Base-by-base conservation (phyloP, 2,113 vertebrate genomes). In the Acanthisitta chloris region DNA sequence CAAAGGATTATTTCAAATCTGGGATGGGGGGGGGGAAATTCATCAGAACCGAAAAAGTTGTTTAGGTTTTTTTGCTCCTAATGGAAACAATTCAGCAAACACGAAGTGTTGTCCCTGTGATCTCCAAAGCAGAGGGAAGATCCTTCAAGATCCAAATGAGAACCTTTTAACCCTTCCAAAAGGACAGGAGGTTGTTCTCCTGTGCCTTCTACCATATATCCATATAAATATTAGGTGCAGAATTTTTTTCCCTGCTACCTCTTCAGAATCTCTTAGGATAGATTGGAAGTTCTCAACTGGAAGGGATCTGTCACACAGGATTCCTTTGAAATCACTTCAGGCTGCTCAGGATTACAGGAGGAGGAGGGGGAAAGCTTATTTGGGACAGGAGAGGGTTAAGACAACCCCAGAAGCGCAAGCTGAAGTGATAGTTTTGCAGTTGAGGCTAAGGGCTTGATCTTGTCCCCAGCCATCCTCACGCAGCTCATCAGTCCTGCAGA, bases 401-500 rank as follows among this genome's bases (percentile, higher is more conserved):
- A 45, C 81, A 87, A 26, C 48, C 73, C 70, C 90, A 85, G 81
- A 36, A 86, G 66, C 77, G 72, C 28, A 17, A 77, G 40, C 49
- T 64, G 71, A 38, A 91, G 88, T 58, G 81, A 34, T 40, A 48
- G 14, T 67, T 93, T 90, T 88, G 74, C 90, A 90, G 36, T 1
- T 90, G 85, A 81, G 90, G 77, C 42, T 20, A 38, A 86, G 61
- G 48, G 23, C 67, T 88, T 61, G 79, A 26, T 93, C 71, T 67
- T 83, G 81, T 84, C 72, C 26, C 54, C 81, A 74, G n/a, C 69
- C 59, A 77, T 48, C 73, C 55, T 59, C 87, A 48, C 83, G 48
- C 77, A 89, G 58, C 51, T 76, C 81, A 89, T 67, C 82, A 54
- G 65, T 86, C 72, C 86, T 92, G 80, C 86, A 20, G 88, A 93